Conservation (phyloP, 2,797 vertebrate species). For the Diceros bicornis region DNA sequence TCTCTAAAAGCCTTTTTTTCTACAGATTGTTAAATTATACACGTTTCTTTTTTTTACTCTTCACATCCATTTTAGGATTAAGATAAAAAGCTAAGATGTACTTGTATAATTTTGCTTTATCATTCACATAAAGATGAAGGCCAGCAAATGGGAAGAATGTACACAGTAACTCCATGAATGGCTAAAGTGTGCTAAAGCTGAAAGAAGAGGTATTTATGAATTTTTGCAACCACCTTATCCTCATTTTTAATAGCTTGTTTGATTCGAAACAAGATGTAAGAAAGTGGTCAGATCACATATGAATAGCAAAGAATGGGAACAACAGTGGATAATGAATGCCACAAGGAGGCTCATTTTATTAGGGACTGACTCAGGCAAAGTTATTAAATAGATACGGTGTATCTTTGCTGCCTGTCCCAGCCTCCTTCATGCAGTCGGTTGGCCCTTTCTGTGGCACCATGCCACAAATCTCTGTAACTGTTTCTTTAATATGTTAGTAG, state of each 20-base stretch:
- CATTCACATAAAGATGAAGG: not conserved
- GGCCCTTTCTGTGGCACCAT: not conserved
- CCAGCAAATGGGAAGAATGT: not conserved
- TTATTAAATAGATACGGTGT: not conserved
- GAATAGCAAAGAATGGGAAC: not conserved
- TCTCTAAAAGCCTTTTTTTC: not conserved
- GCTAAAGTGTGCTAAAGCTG: not conserved
- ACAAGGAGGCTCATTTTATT: not conserved
- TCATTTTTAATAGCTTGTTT: not conserved
- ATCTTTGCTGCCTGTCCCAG: not conserved
- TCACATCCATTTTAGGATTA: not conserved
- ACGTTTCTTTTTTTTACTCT: not conserved
- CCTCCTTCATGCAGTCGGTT: not conserved
- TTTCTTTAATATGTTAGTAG: not conserved
- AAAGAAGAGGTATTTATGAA: not conserved
- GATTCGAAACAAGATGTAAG: not conserved
- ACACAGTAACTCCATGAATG: not conserved
- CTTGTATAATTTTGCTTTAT: not conserved
- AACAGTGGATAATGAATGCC: not conserved
- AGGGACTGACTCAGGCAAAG: not conserved
- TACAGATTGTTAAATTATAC: conserved; percentile 43
- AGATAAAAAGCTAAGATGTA: conserved; percentile 3
- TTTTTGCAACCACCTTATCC: not conserved
- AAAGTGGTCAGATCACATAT: not conserved
- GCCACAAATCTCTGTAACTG: not conserved